These are phyloP conservation scores for Dromiciops gliroides DNA, from an alignment of 2,113 vertebrate genomes.

Conservation along the genomic window DNA sequence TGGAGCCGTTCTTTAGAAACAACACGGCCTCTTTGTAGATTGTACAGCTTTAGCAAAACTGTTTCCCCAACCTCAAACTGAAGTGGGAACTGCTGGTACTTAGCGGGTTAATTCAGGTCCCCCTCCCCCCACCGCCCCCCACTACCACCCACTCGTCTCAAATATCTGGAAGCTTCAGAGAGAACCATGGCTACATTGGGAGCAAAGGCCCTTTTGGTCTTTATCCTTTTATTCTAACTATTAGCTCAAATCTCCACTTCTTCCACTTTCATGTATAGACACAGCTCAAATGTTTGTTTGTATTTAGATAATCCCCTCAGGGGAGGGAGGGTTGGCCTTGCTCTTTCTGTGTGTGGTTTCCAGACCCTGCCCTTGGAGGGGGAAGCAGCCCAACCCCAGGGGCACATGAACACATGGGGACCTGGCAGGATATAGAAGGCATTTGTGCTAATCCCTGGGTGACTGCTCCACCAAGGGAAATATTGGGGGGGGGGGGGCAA, in stretches of 20 bases:
- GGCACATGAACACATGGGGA: not conserved
- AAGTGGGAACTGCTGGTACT: not conserved
- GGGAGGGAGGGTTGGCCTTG: not conserved
- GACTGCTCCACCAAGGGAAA: not conserved
- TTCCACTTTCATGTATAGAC: not conserved
- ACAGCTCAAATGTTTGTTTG: not conserved
- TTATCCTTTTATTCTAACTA: not conserved
- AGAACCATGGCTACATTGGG: not conserved
- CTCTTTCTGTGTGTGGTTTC: not conserved
- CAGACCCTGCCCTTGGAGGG: not conserved
- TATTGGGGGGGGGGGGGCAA: too few relatives aligned
- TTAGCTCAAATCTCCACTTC: constrained; percentile 2
- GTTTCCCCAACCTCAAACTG: not conserved
- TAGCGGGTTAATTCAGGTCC: not conserved
- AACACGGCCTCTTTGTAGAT: not conserved
- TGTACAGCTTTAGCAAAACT: not conserved
- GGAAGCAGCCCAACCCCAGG: not conserved
- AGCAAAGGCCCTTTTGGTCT: not conserved
- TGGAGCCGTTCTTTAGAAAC: not conserved
- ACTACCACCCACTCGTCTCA: not conserved
- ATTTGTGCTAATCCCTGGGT: not conserved
- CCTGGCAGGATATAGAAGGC: not conserved
- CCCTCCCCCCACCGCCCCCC: too few relatives aligned
- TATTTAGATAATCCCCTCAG: constrained; percentile 2
- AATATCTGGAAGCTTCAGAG: not conserved